A percentile compares a stretch with the other conserved stretches of the same genome.
phyloP scores from a whole-genome alignment of 2,888 invertebrate species.

The Dynastes hyllus region DNA sequence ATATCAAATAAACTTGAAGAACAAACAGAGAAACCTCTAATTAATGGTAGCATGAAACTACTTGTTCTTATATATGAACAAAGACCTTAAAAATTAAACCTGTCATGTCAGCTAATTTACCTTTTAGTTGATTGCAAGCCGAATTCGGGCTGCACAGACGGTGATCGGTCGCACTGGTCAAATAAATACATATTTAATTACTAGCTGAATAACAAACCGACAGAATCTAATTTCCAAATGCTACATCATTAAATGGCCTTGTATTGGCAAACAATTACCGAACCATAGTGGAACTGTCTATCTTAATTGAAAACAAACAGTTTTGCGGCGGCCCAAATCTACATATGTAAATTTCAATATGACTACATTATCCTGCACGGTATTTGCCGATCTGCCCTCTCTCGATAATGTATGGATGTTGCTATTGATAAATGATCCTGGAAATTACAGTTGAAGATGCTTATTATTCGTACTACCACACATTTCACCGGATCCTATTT shows the following conservation, averaged over 20 bases:
- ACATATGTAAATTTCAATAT: slow-evolving; percentile 60
- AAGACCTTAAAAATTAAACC: too few relatives aligned
- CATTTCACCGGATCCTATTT: slow-evolving; percentile 39
- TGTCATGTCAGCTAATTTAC: too few relatives aligned
- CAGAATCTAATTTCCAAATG: slow-evolving; percentile 17
- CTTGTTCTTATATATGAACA: too few relatives aligned
- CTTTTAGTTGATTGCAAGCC: too few relatives aligned
- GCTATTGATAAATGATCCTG: slow-evolving; percentile 60
- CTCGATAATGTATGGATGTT: slow-evolving; percentile 58
- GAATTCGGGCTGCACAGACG: too few relatives aligned
- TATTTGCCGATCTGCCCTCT: slow-evolving; percentile 57
- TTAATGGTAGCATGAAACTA: too few relatives aligned
- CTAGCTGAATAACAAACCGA: slow-evolving; percentile 8
- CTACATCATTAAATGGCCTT: slow-evolving; percentile 33
- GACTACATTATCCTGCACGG: slow-evolving; percentile 54
- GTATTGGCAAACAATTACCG: slow-evolving; percentile 47
- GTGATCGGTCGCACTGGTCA: too few relatives aligned
- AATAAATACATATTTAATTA: neutral
- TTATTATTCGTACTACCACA: slow-evolving; percentile 54
- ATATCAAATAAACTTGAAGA: too few relatives aligned
- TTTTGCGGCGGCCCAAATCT: slow-evolving; percentile 57
- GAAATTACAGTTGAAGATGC: slow-evolving; percentile 56
- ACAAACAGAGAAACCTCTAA: too few relatives aligned
- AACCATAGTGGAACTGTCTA: slow-evolving; percentile 53
- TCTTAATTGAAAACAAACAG: slow-evolving; percentile 61